Base-by-base conservation (phyloP, 2,797 vertebrate species). In the Fistularia commersonii region DNA sequence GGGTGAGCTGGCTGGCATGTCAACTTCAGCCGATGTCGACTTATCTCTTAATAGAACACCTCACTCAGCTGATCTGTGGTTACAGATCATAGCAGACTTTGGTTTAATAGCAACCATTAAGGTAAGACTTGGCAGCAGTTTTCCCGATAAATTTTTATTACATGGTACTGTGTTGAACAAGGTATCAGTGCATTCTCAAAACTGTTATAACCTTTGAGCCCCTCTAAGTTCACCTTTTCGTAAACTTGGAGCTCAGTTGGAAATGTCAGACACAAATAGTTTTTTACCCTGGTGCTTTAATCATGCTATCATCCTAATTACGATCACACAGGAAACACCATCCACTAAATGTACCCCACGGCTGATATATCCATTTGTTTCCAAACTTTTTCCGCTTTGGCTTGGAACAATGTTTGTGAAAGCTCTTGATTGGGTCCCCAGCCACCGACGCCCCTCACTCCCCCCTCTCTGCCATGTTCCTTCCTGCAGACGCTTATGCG, bases 361-460 rank as follows among this genome's bases (percentile, higher is more conserved):
- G 23, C 41, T 35, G 49, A 37, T 66, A 14, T 63, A 44, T 50
- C 62, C 53, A 54, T 54, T 45, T 10, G 8, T 42, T 46, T 52
- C 35, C 50, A 34, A 45, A 15, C 32, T 37, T 23, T 42, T 5
- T 38, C 35, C 23, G 23, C 41, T 45, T 43, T 37, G 0, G 41
- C 32, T 41, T 67, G 41, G 14, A 57, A 55, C 51, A 53, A 1
- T 69, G 55, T 63, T 71, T n/a, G n/a, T n/a, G n/a, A n/a, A n/a
- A n/a, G 66, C 50, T 57, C 62, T 55, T 61, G 57, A 72, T 64
- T 74, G 44, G 37, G 55, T 72, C 61, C 61, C 64, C 32, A 53
- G 8, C n/a, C n/a, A n/a, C n/a, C n/a, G n/a, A n/a, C n/a, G n/a
- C n/a, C n/a, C n/a, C n/a, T n/a, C n/a, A n/a, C n/a, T n/a, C n/a